Percentiles rank a stretch among this genome's conserved stretches.
These are phyloP conservation scores for Syngnathus acus DNA, from an alignment of 2,797 vertebrate genomes.

Conservation along the genomic window DNA sequence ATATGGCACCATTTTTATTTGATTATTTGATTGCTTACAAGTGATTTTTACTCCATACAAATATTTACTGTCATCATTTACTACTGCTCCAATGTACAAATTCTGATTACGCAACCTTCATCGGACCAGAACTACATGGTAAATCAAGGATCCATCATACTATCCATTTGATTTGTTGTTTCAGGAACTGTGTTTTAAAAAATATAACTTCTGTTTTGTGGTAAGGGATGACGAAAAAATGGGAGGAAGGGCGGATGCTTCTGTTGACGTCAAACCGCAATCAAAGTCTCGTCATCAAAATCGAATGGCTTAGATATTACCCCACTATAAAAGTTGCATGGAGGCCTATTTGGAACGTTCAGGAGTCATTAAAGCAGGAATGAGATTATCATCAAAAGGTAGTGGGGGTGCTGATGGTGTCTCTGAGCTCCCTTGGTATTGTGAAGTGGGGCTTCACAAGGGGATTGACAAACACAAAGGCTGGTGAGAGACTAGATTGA, in stretches of 20 bases:
- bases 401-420: neutral
- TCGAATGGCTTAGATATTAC: neutral
- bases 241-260: neutral
- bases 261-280: neutral
- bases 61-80: neutral
- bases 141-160: neutral
- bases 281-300: neutral
- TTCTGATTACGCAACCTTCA: neutral
- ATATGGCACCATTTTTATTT: no score
- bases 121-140: no score
- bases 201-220: neutral
- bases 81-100: neutral
- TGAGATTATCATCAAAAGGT: neutral
- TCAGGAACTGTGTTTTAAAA: no score
- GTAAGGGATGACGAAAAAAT: neutral
- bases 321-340: neutral
- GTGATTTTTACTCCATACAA: no score
- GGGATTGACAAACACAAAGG: slow-evolving; percentile 35
- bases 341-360: neutral
- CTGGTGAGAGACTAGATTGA: slow-evolving; percentile 30
- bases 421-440: neutral
- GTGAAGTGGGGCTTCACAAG: slow-evolving; percentile 12
- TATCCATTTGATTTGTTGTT: no score
- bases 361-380: neutral
- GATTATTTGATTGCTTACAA: no score